Evolutionary conservation across 2,113 vertebrate genomes (phyloP).

Genomic region (Scolopax mira): DNA sequence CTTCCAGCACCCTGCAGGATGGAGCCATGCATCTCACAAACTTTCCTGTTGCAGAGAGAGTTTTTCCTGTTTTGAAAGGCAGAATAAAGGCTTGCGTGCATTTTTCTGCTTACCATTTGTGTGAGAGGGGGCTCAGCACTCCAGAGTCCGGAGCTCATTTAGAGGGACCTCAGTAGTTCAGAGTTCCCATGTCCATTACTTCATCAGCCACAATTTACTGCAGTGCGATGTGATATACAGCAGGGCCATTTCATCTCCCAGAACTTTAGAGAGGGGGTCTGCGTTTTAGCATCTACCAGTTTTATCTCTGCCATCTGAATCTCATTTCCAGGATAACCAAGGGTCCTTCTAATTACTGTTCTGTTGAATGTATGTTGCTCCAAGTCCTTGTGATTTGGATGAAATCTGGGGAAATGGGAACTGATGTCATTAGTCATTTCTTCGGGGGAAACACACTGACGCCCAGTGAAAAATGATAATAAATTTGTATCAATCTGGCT

Average conservation of each 20-base stretch:
- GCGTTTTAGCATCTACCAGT: constrained; percentile 65
- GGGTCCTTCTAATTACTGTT: constrained; percentile 61
- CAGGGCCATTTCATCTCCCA: constrained; percentile 72
- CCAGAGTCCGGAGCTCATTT: constrained; percentile 53
- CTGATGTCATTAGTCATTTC: constrained; percentile 26
- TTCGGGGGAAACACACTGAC: constrained; percentile 25
- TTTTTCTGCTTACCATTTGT: constrained; percentile 36
- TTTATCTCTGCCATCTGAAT: constrained; percentile 76
- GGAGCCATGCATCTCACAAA: neutral
- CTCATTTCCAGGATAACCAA: constrained; percentile 68
- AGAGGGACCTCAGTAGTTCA: constrained; percentile 65
- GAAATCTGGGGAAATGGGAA: constrained; percentile 15
- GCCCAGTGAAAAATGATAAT: neutral
- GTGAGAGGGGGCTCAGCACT: constrained; percentile 18
- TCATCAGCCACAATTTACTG: constrained; percentile 74
- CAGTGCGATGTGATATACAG: constrained; percentile 77
- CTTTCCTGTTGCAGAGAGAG: accelerated
- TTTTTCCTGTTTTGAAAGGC: neutral
- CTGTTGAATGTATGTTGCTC: constrained; percentile 40
- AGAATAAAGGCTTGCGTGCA: neutral
- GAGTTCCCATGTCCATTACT: constrained; percentile 62
- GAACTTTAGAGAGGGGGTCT: constrained; percentile 64
- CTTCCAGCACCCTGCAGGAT: neutral
- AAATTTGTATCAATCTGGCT: neutral
- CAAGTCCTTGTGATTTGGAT: constrained; percentile 13